These are phyloP conservation scores for Mylabris phalerata DNA, from an alignment of 1,140 invertebrate genomes.

Conservation along the genomic window DNA sequence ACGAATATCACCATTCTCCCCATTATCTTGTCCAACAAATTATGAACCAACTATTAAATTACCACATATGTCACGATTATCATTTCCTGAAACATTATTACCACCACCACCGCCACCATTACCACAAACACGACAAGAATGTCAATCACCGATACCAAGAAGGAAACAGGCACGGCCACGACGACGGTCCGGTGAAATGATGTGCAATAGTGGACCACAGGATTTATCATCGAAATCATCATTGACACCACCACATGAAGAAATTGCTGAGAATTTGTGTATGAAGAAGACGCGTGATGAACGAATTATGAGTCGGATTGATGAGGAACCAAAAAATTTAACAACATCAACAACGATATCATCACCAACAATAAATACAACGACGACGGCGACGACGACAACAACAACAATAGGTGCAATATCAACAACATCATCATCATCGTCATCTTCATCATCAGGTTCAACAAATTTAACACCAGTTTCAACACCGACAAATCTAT, in stretches of 20 bases:
- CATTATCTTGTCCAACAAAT: conserved; percentile 20
- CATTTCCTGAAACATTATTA: conserved; percentile 42
- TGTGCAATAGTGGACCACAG: conserved; percentile 38
- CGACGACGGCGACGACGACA: no score
- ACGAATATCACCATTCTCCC: conserved; percentile 26
- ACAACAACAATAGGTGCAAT: no score
- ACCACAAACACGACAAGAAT: conserved; percentile 29
- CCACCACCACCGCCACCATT: conserved; percentile 17
- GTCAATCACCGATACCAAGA: conserved; percentile 65
- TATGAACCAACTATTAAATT: conserved; percentile 38
- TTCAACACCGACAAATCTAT: no score
- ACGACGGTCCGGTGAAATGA: conserved; percentile 65
- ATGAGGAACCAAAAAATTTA: conserved; percentile 1
- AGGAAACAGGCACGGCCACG: conserved; percentile 74
- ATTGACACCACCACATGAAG: conserved; percentile 23
- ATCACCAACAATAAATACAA: no score
- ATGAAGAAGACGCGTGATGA: conserved; percentile 42
- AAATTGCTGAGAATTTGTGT: conserved; percentile 45
- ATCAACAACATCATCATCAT: no score
- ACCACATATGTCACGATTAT: conserved; percentile 47
- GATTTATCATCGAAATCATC: conserved; percentile 23
- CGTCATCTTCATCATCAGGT: neutral
- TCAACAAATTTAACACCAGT: neutral
- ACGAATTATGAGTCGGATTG: neutral
- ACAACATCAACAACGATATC: no score